Evolutionary conservation across 2,797 vertebrate genomes (phyloP).

Genomic region (Acropternis orthonyx): DNA sequence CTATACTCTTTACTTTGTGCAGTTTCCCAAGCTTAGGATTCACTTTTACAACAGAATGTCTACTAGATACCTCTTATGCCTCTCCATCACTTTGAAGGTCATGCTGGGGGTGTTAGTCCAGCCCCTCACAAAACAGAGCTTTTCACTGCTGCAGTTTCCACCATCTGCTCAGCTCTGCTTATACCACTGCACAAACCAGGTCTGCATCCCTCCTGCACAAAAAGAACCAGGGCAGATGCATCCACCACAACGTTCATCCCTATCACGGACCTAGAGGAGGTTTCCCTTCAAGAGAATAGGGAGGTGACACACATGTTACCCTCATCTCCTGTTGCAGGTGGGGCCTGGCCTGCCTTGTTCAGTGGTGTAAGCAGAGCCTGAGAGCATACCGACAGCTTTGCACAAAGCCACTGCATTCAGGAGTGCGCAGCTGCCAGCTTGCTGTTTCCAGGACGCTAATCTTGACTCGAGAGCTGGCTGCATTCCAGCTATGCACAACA

Average conservation of each 20-base stretch:
- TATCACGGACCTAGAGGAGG: background rate
- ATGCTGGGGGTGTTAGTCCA: background rate
- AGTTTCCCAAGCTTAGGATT: background rate
- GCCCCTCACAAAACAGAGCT: background rate
- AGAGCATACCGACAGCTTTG: background rate
- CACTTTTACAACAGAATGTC: background rate
- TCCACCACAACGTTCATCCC: fast-evolving
- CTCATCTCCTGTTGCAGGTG: background rate
- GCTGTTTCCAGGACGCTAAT: slow-evolving; percentile 18
- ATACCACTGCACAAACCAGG: background rate
- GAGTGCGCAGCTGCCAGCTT: background rate
- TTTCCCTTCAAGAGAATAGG: fast-evolving
- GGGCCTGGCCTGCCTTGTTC: background rate
- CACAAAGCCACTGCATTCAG: background rate
- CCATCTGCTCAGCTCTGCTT: background rate
- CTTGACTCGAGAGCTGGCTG: background rate
- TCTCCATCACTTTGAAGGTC: background rate
- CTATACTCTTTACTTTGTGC: background rate
- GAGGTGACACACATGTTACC: fast-evolving
- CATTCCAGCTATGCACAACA: background rate
- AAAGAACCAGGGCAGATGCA: background rate
- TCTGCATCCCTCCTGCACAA: background rate
- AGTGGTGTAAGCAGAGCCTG: background rate
- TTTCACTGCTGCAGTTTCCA: background rate
- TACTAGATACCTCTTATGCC: background rate